Evolutionary conservation across 2,113 vertebrate species (phyloP).

Genomic region (Mobula hypostoma): DNA sequence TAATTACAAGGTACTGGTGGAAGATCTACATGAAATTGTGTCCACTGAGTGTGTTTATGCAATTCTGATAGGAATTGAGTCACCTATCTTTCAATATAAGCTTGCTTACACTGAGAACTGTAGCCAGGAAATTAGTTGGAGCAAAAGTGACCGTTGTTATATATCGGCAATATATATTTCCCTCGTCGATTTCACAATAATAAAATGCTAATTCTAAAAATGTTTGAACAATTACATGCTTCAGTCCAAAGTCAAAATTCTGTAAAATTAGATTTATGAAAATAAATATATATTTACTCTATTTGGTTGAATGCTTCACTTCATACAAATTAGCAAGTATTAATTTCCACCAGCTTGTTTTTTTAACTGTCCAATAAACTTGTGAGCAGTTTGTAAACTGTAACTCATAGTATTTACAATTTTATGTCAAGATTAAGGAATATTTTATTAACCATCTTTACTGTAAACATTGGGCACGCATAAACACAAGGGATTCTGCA

Average conservation of each 20-base stretch:
- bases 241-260: not conserved
- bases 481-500: too few species aligned
- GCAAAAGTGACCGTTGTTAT: not conserved
- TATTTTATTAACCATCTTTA: not conserved
- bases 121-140: not conserved
- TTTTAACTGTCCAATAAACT: not conserved
- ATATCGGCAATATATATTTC: not conserved
- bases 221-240: not conserved
- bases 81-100: not conserved
- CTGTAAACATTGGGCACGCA: not conserved
- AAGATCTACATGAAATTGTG: not conserved
- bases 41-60: not conserved
- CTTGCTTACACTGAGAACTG: not conserved
- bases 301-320: not conserved
- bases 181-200: not conserved
- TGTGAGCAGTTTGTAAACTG: not conserved
- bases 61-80: not conserved
- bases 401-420: not conserved
- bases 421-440: not conserved
- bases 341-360: not conserved
- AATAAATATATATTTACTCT: not conserved
- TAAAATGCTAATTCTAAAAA: not conserved
- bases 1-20: not conserved
- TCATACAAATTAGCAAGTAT: not conserved
- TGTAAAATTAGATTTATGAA: not conserved